Evolutionary conservation across 1,140 invertebrate genomes (phyloP).

Genomic region (Cepaea nemoralis): DNA sequence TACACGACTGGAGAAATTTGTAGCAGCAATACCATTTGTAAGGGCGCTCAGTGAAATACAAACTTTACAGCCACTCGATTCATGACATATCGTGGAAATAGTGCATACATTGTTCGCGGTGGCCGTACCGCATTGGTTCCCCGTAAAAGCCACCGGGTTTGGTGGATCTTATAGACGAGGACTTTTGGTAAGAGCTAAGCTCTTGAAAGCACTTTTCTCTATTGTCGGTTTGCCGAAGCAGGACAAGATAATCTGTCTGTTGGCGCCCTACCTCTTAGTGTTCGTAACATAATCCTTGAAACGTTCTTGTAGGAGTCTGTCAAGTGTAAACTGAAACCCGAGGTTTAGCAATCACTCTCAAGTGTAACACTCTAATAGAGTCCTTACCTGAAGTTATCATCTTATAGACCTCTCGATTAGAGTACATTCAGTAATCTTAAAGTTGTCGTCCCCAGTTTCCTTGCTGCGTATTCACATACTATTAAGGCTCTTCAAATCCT

Average conservation of each 20-base stretch:
- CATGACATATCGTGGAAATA: not conserved
- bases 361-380: not conserved
- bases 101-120: not conserved
- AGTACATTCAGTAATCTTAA: no score
- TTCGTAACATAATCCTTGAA: not conserved
- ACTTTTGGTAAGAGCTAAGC: constrained; percentile 1
- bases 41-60: not conserved
- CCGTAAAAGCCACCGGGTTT: not conserved
- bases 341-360: not conserved
- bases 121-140: not conserved
- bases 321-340: not conserved
- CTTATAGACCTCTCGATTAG: no score
- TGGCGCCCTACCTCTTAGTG: constrained; percentile 18
- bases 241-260: constrained; percentile 30
- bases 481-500: no score
- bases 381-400: not conserved
- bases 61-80: constrained; percentile 15
- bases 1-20: constrained; percentile 29
- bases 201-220: not conserved
- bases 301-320: not conserved
- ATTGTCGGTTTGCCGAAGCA: not conserved
- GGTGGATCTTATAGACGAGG: not conserved
- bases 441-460: no score
- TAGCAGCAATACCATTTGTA: not conserved
- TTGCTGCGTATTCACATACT: no score